Conservation (phyloP, 2,797 vertebrate genomes). For the Apodemus agrarius region DNA sequence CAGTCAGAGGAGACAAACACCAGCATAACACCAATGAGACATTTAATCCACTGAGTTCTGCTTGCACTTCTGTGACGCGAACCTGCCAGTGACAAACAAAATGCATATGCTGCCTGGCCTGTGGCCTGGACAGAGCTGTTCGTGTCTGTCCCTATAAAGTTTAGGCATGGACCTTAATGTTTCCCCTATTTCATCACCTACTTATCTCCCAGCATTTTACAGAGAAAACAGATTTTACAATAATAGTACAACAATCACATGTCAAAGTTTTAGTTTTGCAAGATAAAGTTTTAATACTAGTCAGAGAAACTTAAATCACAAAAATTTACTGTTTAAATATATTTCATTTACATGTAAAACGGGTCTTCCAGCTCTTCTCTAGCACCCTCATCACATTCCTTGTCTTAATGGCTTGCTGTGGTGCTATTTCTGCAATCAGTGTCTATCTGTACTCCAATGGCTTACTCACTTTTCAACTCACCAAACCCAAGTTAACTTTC, state of each 20-base stretch:
- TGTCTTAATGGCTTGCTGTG: neutral
- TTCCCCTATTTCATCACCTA: slow-evolving; percentile 72
- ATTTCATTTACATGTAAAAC: neutral
- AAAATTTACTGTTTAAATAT: slow-evolving; percentile 38
- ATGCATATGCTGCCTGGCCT: neutral
- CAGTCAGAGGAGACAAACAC: neutral
- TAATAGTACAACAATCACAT: slow-evolving; percentile 66
- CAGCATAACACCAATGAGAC: neutral
- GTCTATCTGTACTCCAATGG: neutral
- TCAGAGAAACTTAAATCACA: neutral
- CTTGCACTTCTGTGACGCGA: neutral
- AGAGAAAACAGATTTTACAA: slow-evolving; percentile 75
- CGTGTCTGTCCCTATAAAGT: slow-evolving; percentile 18
- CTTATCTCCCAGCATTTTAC: slow-evolving; percentile 63
- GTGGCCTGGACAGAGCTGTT: neutral
- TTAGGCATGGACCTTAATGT: slow-evolving; percentile 24
- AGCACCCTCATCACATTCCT: neutral
- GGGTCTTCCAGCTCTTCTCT: neutral
- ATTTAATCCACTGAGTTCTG: neutral
- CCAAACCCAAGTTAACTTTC: neutral
- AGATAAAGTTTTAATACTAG: slow-evolving; percentile 51
- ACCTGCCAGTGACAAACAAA: neutral
- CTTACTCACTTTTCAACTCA: neutral
- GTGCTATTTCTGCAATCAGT: neutral
- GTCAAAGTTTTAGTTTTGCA: slow-evolving; percentile 55